Percentiles rank a stretch among this genome's conserved stretches.
phyloP scores from a whole-genome alignment of 2,888 invertebrate species.

The Macaria notata region DNA sequence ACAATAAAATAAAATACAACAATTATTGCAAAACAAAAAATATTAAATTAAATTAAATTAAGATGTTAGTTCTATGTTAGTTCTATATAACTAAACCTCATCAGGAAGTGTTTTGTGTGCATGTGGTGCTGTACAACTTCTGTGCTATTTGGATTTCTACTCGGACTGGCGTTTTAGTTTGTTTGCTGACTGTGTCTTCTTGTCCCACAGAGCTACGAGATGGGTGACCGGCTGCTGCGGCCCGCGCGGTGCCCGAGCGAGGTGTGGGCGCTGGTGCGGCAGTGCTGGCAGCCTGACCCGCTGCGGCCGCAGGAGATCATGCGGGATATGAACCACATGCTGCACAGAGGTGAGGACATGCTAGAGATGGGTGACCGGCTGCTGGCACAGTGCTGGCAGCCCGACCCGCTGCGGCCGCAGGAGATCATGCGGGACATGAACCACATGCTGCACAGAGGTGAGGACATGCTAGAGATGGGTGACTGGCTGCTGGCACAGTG shows the following conservation, averaged over 20 bases:
- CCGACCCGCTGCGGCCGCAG: constrained; percentile 90
- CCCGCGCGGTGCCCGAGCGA: constrained; percentile 87
- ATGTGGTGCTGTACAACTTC: too few species aligned
- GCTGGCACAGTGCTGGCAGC: constrained; percentile 90
- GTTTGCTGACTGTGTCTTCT: too few species aligned
- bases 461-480: constrained; percentile 70
- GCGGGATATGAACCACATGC: constrained; percentile 91
- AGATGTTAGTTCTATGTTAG: too few species aligned
- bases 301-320: constrained; percentile 93
- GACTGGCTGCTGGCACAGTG: constrained; percentile 88
- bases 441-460: constrained; percentile 88
- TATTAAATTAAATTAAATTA: too few species aligned
- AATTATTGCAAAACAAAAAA: too few species aligned
- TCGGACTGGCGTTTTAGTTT: too few species aligned
- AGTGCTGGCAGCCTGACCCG: constrained; percentile 91
- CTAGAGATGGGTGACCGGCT: constrained; percentile 84
- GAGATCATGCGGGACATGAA: constrained; percentile 93
- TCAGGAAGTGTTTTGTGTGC: too few species aligned
- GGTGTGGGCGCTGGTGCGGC: constrained; percentile 88
- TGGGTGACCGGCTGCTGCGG: constrained; percentile 85
- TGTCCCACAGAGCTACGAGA: constrained; percentile 82
- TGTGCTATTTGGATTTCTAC: too few species aligned
- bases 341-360: constrained; percentile 83
- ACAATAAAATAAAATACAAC: too few species aligned
- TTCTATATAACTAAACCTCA: too few species aligned